These are phyloP conservation scores for Parnassius orleans DNA, from an alignment of 2,888 invertebrate species.

Conservation along the genomic window DNA sequence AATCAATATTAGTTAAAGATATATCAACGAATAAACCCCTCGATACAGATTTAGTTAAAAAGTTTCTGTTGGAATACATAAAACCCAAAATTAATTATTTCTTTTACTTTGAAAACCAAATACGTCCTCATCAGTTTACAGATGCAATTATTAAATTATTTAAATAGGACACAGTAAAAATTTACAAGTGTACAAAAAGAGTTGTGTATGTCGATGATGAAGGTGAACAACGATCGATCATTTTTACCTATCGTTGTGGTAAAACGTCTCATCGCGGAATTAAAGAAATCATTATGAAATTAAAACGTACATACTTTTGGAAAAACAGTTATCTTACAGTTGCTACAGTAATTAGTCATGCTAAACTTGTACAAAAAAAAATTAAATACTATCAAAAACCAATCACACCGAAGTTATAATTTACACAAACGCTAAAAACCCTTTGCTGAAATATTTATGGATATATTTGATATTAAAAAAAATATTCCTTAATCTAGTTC, in stretches of 20 bases:
- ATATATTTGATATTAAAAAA: background rate
- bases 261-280: background rate
- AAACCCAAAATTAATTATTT: background rate
- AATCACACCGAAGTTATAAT: background rate
- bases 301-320: background rate
- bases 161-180: background rate
- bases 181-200: background rate
- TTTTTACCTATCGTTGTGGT: background rate
- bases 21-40: too few relatives aligned
- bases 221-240: background rate
- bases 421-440: background rate
- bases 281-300: background rate
- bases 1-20: background rate
- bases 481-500: background rate
- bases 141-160: background rate
- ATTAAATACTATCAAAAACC: background rate
- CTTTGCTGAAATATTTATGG: background rate
- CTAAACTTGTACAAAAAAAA: conserved; percentile 2
- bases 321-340: background rate
- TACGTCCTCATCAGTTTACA: background rate
- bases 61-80: background rate
- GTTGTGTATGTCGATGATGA: background rate
- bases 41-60: too few relatives aligned
- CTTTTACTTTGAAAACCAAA: background rate
- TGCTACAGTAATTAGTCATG: background rate